A percentile compares a stretch with the other conserved stretches of the same genome.
phyloP scores from a whole-genome alignment of 2,113 vertebrate genomes.

The Entosphenus tridentatus region DNA sequence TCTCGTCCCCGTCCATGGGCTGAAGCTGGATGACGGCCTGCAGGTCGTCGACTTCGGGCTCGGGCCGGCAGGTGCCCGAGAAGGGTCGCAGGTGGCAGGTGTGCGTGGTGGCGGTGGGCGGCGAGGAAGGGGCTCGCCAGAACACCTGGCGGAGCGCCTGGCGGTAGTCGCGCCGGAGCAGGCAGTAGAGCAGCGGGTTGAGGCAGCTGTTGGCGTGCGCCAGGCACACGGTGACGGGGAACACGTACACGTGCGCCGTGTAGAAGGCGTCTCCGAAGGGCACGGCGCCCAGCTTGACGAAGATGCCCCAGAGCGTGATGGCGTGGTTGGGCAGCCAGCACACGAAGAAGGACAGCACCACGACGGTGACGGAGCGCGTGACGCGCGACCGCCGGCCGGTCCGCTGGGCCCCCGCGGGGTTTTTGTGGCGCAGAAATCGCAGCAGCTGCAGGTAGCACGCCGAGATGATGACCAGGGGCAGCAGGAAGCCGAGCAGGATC shows the following conservation, averaged over 20 bases:
- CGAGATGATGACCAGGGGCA: conserved; percentile 23
- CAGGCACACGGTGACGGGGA: conserved; percentile 33
- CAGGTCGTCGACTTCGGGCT: conserved; percentile 13
- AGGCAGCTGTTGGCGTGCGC: conserved; percentile 38
- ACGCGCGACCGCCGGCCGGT: conserved; percentile 17
- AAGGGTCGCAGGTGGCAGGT: conserved; percentile 17
- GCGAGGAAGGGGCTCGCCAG: conserved; percentile 20
- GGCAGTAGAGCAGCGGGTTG: conserved; percentile 35
- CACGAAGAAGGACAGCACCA: conserved; percentile 24
- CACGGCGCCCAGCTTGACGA: conserved; percentile 35
- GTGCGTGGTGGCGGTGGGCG: conserved; percentile 13
- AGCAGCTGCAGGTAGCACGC: conserved; percentile 28
- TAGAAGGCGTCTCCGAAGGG: conserved; percentile 31
- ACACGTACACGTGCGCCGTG: conserved; percentile 32
- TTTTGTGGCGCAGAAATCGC: conserved; percentile 21
- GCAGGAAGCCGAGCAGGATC: conserved; percentile 24
- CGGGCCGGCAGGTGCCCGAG: conserved; percentile 15
- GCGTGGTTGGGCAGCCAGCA: conserved; percentile 32
- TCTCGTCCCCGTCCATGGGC: conserved; percentile 15
- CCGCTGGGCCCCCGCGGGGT: conserved; percentile 11
- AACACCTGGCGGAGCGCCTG: conserved; percentile 25
- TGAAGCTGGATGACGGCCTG: conserved; percentile 18
- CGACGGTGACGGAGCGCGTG: conserved; percentile 23
- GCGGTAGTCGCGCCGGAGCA: conserved; percentile 34
- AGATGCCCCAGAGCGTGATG: conserved; percentile 39